Evolutionary conservation across 1,140 invertebrate species (phyloP), one percentile per base, ranked within the genome.

Genomic region (Meloidogyne floridensis): DNA sequence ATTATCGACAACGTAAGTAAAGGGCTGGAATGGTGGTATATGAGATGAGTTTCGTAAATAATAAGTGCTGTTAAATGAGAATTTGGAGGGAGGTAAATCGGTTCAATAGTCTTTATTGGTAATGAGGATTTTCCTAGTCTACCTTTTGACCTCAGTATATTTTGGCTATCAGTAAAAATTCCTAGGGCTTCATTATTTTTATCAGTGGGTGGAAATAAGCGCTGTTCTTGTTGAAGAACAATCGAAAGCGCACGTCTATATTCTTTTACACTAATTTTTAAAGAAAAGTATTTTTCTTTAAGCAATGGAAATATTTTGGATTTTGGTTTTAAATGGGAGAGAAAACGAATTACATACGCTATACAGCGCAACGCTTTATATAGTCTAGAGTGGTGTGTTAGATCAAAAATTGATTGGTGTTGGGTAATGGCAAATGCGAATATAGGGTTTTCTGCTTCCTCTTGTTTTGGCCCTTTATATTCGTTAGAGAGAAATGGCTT

Each of bases 1-100:
- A 78, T 7, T 10, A 70, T 3, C 2, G 77, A 20, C 0, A 78
- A 11, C 2, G 77, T 78, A 0, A 5, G 10, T 8, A 73, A 9
- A 7, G 59, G 18, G 20, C 2, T 43, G 3, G 65, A 11, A 15
- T 78, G 77, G 47, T 73, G 59, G 56, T 78, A 7, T 3, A 47
- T 9, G 0, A 69, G 2, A 4, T 78, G 77, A 9, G 20, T 70
- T 78, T 78, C 77, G 3, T 32, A 1, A 7, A 76, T 47, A 47
- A 78, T 75, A 1, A 78, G 4, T 10, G 2, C 2, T 0, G 77
- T 76, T 9, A 70, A 20, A 2, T 32, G 6, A 0, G 77, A 69
- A 8, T 76, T 42, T 3, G 18, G 72, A n/a, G 77, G 77, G 15
- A 78, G 43, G 13, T 70, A 78, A 11, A 78, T 69, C 0, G 77